Evolutionary conservation across 2,797 vertebrate genomes (phyloP).

Genomic region (Crypturellus tataupa): DNA sequence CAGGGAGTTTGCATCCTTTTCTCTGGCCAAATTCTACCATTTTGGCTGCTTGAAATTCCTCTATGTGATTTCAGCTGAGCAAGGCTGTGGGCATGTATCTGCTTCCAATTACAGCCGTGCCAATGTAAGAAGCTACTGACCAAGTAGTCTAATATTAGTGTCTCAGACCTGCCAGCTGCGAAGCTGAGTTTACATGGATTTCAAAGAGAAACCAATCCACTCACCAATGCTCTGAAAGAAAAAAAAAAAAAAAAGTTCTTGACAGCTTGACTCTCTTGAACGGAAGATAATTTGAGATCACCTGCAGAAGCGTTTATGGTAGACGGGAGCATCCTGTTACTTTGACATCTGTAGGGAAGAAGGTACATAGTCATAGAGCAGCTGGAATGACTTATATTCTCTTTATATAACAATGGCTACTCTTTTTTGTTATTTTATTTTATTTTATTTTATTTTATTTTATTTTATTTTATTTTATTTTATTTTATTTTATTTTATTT

Average conservation of each 20-base stretch:
- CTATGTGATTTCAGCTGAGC: neutral
- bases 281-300: neutral
- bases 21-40: neutral
- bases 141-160: neutral
- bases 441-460: neutral
- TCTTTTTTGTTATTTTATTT: neutral
- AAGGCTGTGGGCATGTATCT: neutral
- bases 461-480: neutral
- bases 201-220: neutral
- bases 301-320: rapidly evolving
- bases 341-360: neutral
- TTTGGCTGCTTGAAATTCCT: neutral
- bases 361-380: neutral
- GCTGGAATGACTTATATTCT: neutral
- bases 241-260: neutral
- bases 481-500: too few relatives aligned
- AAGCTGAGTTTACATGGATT: neutral
- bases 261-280: neutral
- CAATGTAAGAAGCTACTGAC: neutral
- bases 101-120: neutral
- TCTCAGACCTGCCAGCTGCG: neutral
- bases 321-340: neutral
- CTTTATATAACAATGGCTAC: neutral
- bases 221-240: neutral
- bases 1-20: neutral